Conservation (phyloP, 2,113 vertebrate species). For the Calidris pygmaea region DNA sequence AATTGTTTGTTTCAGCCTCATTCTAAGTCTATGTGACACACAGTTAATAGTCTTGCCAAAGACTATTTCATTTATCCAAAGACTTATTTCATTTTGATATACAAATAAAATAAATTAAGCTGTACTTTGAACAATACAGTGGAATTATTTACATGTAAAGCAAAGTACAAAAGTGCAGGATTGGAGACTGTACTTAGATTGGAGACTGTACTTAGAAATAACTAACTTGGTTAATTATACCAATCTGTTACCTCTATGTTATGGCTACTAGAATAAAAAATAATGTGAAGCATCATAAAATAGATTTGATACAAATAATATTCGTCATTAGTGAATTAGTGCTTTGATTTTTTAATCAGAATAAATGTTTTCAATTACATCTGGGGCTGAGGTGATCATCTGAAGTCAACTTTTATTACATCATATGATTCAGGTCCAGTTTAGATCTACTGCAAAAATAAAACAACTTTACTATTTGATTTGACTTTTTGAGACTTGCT, state of each 20-base stretch:
- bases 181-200: not conserved
- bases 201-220: not conserved
- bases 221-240: not conserved
- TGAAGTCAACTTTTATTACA: not conserved
- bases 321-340: not conserved
- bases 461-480: constrained; percentile 33
- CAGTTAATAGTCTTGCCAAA: not conserved
- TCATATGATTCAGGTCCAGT: not conserved
- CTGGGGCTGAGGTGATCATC: not conserved
- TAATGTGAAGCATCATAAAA: not conserved
- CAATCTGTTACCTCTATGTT: not conserved
- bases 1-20: not conserved
- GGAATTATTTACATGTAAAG: not conserved
- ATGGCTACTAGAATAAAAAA: not conserved
- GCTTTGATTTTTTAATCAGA: not conserved
- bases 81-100: not conserved
- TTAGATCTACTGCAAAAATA: constrained; percentile 48
- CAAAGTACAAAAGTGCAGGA: not conserved
- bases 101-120: not conserved
- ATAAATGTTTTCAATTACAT: not conserved
- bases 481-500: constrained; percentile 4
- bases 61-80: too few relatives aligned
- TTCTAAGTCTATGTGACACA: not conserved
- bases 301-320: not conserved
- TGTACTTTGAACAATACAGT: not conserved